Base-by-base conservation (phyloP, 2,113 vertebrate species). In the Rana temporaria region DNA sequence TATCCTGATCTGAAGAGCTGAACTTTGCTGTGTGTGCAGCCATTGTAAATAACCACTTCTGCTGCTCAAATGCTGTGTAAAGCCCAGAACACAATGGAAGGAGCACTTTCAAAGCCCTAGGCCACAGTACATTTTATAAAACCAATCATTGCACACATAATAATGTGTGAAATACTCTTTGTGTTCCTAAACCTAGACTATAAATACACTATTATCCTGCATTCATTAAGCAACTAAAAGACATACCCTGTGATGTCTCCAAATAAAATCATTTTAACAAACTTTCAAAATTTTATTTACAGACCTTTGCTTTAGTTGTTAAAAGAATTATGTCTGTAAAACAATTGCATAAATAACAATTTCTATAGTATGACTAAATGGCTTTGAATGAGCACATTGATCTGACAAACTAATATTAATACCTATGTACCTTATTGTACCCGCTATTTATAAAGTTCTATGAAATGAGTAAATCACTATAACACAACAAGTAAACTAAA, bases 131-230 rank as follows among this genome's bases (percentile, higher is more conserved):
- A 65, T 65, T 78, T 62, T 32, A 14, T 52, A 53, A 78, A 78
- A 52, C 34, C 42, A 65, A 78, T 78, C 59, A 53, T 42, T 19
- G 62, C 20, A 19, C 30, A 55, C 62, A 78, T 78, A 78, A 78
- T 78, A 78, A 78, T 32, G 38, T 65, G 75, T 78, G 62, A 78
- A 78, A 78, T 65, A 65, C 59, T 20, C 62, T 78, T 78, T 65
- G 64, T 78, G 72, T 65, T 53, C n/a, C 62, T 65, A 30, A 22
- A 30, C n/a, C 56, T 42, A 42, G 30, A 38, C 19, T 62, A n/a
- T 34, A 60, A 60, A 65, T 53, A 26, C 22, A 30, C 5, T 20
- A 30, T 17, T 63, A 52, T 9, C 18, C 26, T 64, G 60, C 18
- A 52, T 63, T 26, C 59, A 77, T 77, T 63, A 30, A 22, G 19